These are phyloP conservation scores for Boulengeromyrus knoepffleri DNA, from an alignment of 2,113 vertebrate genomes.

Conservation along the genomic window DNA sequence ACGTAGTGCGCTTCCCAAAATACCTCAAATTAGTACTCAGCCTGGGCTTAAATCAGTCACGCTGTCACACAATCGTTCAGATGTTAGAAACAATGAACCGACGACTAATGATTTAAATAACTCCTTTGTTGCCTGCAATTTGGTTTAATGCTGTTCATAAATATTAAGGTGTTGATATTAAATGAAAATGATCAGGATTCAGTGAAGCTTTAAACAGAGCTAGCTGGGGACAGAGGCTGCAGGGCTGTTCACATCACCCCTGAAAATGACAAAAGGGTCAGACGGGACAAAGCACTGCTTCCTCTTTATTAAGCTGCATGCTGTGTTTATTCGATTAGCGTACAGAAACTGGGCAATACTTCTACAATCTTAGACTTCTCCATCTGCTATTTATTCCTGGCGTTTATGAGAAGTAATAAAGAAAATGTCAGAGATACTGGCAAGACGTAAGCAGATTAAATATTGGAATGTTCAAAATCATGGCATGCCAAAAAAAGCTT, in stretches of 20 bases:
- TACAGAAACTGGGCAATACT: background rate
- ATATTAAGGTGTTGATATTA: background rate
- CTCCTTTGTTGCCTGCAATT: background rate
- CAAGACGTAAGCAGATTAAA: background rate
- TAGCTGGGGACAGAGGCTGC: background rate
- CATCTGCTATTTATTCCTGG: background rate
- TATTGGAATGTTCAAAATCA: background rate
- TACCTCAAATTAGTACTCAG: background rate
- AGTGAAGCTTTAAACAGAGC: background rate
- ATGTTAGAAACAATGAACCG: background rate
- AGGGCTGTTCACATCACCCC: background rate
- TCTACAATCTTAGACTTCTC: background rate
- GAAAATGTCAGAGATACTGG: background rate
- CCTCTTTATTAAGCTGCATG: background rate
- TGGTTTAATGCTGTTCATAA: background rate
- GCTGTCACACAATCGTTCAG: background rate
- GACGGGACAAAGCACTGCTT: background rate
- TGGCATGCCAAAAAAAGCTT: background rate
- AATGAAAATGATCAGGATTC: background rate
- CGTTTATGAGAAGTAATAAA: background rate
- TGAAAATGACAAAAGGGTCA: background rate
- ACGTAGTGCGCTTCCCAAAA: background rate
- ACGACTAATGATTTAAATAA: background rate
- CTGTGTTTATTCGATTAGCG: background rate
- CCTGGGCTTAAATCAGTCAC: background rate